These are phyloP conservation scores for Melanaphis sacchari DNA, from an alignment of 1,140 invertebrate species.

Conservation along the genomic window DNA sequence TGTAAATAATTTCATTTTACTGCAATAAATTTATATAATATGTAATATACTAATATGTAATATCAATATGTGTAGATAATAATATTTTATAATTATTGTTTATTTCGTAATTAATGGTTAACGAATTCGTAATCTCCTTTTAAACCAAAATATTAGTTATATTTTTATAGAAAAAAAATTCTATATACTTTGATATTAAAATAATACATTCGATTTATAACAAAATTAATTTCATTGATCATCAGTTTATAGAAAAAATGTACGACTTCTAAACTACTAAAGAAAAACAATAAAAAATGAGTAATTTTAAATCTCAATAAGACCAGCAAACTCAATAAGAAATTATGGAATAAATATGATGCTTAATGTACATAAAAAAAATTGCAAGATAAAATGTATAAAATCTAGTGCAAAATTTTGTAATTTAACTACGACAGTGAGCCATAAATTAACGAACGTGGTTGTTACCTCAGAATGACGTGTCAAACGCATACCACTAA, in stretches of 20 bases:
- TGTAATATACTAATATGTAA: too few relatives aligned
- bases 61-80: too few relatives aligned
- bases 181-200: too few relatives aligned
- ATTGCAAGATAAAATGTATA: background rate
- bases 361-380: background rate
- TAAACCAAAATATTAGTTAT: background rate
- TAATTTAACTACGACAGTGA: background rate
- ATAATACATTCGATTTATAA: background rate
- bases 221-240: background rate
- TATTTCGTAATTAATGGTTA: too few relatives aligned
- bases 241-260: background rate
- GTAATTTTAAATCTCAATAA: too few relatives aligned
- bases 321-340: background rate
- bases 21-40: background rate
- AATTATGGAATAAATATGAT: background rate
- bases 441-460: background rate
- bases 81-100: too few relatives aligned
- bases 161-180: too few relatives aligned
- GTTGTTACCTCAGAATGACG: background rate
- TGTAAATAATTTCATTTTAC: background rate
- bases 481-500: background rate
- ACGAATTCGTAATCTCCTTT: too few relatives aligned
- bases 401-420: background rate
- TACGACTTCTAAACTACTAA: too few relatives aligned
- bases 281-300: background rate